Evolutionary conservation across 1,140 invertebrate species (phyloP), one percentile per base, ranked within the genome.

Genomic region (Drosophila nasuta): DNA sequence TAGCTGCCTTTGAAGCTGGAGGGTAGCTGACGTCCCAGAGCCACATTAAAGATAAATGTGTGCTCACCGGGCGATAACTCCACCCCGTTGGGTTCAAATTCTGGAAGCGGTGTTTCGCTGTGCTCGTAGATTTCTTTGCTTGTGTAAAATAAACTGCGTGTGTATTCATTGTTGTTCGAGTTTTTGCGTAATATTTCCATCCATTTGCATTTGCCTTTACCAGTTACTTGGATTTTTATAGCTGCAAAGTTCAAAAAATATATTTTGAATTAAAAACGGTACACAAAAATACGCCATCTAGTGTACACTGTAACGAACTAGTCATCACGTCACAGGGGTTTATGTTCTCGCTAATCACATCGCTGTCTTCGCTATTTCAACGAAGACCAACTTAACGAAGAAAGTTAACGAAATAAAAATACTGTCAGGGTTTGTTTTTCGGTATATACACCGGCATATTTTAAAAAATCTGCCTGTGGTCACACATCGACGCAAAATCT

Each of bases 201-300:
- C 91, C 91, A 92, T 59, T 91, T 91, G 77, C 91, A 92, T 70
- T 92, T 92, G 0, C 91, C 91, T 33, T 92, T 91, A 35, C 91
- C 91, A n/a, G 81, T 91, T 3, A 92, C 88, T 78, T 92, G 89
- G 11, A 92, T 79, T 75, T 92, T 92, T 1, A 92, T 87, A 0
- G 91, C 91, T 92, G 49, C 5, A 64, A 83, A 1, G 10, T 10
- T 7, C 7, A 33, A 6, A 33, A 35, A 2, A 30, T 1, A 28
- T 3, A 0, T 51, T 46, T 33, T 20, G n/a, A n/a, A 56, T 51
- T 41, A 51, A 45, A 6, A 8, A 35, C 5, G 13, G 2, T n/a
- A 57, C 10, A 46, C 7, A 7, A 30, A 15, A 11, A 33, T 8
- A 0, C 30, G 52, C 17, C 65, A 28, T 25, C 66, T 79, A n/a